A percentile compares a stretch with the other conserved stretches of the same genome.
phyloP scores from a whole-genome alignment of 2,888 invertebrate genomes.

The Erynnis tages region DNA sequence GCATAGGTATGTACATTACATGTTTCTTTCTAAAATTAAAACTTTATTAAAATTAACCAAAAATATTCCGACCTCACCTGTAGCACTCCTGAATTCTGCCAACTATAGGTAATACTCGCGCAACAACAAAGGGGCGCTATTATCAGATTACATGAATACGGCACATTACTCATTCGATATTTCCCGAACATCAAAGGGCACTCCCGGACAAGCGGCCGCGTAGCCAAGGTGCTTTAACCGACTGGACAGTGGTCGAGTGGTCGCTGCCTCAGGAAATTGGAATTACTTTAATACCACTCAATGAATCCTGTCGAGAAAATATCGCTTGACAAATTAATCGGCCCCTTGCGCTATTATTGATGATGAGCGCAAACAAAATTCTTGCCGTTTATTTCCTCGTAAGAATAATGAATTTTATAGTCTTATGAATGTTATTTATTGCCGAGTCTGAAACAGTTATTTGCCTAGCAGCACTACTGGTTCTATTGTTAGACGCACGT shows the following conservation, averaged over 20 bases:
- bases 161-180: slow-evolving; percentile 19
- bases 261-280: slow-evolving; percentile 38
- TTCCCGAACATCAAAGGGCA: slow-evolving; percentile 51
- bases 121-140: neutral
- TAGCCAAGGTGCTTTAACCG: slow-evolving; percentile 57
- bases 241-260: slow-evolving; percentile 63
- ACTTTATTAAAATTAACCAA: neutral
- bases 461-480: slow-evolving; percentile 2
- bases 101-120: neutral
- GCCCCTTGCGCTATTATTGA: slow-evolving; percentile 25
- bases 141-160: neutral
- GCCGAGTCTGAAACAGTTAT: slow-evolving; percentile 7
- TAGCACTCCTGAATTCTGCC: neutral
- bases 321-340: slow-evolving; percentile 30
- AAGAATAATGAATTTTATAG: slow-evolving; percentile 27
- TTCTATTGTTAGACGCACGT: slow-evolving; percentile 1
- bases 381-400: slow-evolving; percentile 20
- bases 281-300: slow-evolving; percentile 29
- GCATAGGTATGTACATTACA: too few relatives aligned
- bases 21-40: too few relatives aligned
- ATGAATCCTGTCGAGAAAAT: slow-evolving; percentile 32
- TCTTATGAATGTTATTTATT: slow-evolving; percentile 27
- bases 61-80: neutral
- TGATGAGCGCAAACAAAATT: slow-evolving; percentile 27
- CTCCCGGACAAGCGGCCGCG: slow-evolving; percentile 47